Percentiles rank a stretch among this genome's conserved stretches.
phyloP scores from a whole-genome alignment of 2,888 invertebrate genomes.

The Hemicrepidius hirtus region DNA sequence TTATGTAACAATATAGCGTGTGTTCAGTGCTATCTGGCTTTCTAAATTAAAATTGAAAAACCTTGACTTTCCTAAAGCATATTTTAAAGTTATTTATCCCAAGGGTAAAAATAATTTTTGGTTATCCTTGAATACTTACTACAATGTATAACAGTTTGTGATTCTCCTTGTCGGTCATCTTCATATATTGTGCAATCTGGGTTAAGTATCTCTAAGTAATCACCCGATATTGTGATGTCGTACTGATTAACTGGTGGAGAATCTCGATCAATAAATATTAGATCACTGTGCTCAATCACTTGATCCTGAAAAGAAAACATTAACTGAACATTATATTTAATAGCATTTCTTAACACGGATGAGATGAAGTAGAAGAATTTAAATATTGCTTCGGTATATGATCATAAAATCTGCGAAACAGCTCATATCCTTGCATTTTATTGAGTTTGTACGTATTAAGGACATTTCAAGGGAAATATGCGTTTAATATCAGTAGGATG shows the following conservation, averaged over 20 bases:
- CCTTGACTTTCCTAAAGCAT: conserved; percentile 25
- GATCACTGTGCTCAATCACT: conserved; percentile 64
- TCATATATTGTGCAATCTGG: conserved; percentile 67
- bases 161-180: conserved; percentile 62
- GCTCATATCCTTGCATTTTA: no score
- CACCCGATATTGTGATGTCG: conserved; percentile 67
- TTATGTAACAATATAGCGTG: conserved; percentile 2
- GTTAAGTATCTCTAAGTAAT: conserved; percentile 68
- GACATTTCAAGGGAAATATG: no score
- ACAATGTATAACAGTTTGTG: conserved; percentile 65
- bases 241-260: conserved; percentile 70
- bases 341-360: no score
- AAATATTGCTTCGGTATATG: no score
- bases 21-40: neutral
- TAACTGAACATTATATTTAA: neutral
- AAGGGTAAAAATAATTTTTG: conserved; percentile 3
- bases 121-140: conserved; percentile 61
- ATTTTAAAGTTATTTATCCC: conserved; percentile 1
- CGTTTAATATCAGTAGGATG: no score
- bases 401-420: no score
- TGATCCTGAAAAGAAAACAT: conserved; percentile 65
- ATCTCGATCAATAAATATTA: conserved; percentile 72
- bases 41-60: conserved; percentile 8
- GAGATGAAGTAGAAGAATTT: no score
- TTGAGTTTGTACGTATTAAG: no score